Evolutionary conservation across 2,888 invertebrate genomes (phyloP).

Genomic region (Sympetrum striolatum): DNA sequence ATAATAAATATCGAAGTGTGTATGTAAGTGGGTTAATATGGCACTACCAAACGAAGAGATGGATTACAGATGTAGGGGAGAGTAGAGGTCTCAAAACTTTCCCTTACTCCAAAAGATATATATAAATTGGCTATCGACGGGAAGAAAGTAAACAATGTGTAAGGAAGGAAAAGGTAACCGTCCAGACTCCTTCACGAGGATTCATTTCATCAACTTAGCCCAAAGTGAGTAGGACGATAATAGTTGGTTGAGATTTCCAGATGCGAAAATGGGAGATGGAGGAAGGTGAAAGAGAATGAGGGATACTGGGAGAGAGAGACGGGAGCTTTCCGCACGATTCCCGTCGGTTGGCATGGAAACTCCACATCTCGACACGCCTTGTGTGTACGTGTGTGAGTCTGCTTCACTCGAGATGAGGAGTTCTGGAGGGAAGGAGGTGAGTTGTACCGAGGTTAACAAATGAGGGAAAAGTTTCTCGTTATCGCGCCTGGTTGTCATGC

Average conservation of each 20-base stretch:
- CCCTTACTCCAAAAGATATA: too few species aligned
- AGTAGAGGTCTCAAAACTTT: too few species aligned
- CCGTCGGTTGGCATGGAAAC: slow-evolving; percentile 36
- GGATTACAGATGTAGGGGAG: too few species aligned
- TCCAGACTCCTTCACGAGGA: too few species aligned
- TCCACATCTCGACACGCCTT: neutral
- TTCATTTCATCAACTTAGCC: neutral
- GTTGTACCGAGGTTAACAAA: slow-evolving; percentile 15
- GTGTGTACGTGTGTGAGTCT: neutral
- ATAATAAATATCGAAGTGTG: too few species aligned
- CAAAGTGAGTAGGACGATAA: neutral
- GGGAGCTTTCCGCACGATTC: neutral
- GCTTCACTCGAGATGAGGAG: slow-evolving; percentile 3
- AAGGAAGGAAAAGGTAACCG: neutral
- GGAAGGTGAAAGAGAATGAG: neutral
- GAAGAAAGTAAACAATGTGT: too few species aligned
- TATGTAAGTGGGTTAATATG: too few species aligned
- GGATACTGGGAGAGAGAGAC: too few species aligned
- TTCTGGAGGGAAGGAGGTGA: neutral
- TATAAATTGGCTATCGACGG: too few species aligned
- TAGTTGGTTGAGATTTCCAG: neutral
- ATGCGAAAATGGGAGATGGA: neutral
- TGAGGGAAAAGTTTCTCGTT: slow-evolving; percentile 42
- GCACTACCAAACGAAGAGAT: too few species aligned
- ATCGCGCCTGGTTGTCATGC: slow-evolving; percentile 1